These are phyloP conservation scores for Ormyrus labotus DNA, from an alignment of 2,888 invertebrate genomes.

Conservation along the genomic window DNA sequence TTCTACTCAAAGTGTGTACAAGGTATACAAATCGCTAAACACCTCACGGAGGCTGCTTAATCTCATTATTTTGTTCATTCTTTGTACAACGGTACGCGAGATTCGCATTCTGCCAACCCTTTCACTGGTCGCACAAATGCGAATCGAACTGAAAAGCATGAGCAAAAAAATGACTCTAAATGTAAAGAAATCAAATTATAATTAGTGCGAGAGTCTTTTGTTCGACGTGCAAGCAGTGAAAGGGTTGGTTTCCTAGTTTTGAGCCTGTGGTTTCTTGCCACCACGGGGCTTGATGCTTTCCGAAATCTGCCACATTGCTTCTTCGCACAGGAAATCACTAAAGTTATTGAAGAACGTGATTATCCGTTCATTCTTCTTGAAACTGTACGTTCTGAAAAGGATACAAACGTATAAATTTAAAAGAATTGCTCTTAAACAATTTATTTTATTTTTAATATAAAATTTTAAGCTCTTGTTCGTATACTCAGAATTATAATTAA, in stretches of 20 bases:
- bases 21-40: conserved; percentile 53
- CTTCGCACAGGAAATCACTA: conserved; percentile 95
- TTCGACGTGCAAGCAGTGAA: conserved; percentile 65
- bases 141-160: conserved; percentile 39
- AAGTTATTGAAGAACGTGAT: conserved; percentile 97
- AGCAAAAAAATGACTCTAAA: conserved; percentile 10
- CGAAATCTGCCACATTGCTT: conserved; percentile 99
- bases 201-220: conserved; percentile 54
- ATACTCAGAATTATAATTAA: background rate
- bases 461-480: background rate
- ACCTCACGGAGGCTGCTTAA: conserved; percentile 67
- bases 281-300: conserved; percentile 96
- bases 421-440: background rate
- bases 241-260: conserved; percentile 68
- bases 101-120: conserved; percentile 59
- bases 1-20: conserved; percentile 49
- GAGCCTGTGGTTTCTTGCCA: conserved; percentile 77
- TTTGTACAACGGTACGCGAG: conserved; percentile 41
- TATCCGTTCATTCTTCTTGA: conserved; percentile 95
- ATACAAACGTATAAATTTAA: conserved; percentile 33
- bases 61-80: conserved; percentile 16
- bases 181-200: conserved; percentile 20
- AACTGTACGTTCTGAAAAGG: conserved; percentile 88
- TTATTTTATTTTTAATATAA: conserved; percentile 8
- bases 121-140: conserved; percentile 60